Evolutionary conservation across 2,113 vertebrate genomes (phyloP), one percentile per base, ranked within the genome.

Genomic region (Panurus biarmicus): DNA sequence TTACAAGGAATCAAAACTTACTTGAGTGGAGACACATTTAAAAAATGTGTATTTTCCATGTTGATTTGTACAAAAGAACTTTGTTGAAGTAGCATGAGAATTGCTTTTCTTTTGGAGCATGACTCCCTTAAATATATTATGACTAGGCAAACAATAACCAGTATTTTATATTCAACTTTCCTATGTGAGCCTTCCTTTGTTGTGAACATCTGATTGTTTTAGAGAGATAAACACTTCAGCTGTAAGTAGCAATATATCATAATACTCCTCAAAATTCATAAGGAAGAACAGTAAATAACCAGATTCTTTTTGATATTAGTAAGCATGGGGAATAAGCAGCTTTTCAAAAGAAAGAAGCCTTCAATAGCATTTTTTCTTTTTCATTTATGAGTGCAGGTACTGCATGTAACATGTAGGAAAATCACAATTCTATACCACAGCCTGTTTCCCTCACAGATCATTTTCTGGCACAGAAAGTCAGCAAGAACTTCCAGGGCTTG

Each of bases 351-450:
- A 11, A 58, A 40, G 26, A 40, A 81, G 53, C 19, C 35, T 35
- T 77, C 50, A 60, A 13, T 2, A 42, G 16, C 25, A 4, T 35
- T 60, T 85, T 35, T 58, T 88, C 29, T 28, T 35, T 35, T 6
- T 28, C 3, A 0, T 51, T 60, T 76, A 38, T 1, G 4, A 69
- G 51, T 16, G 20, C 53, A 65, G n/a, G 74, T n/a, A 65, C 50
- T 51, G 74, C 25, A 20, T 2, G 4, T 19, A 57, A 81, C 1
- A 0, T 1, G 1, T 4, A 56, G 17, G 38, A 72, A 87, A 1
- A 1, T 67, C 50, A 29, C 29, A 17, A 47, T 45, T 53, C 53
- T 35, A 12, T 23, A 26, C 33, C 12, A 8, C n/a, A 61, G 56
- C 38, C 38, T 26, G 15, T 70, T 80, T 80, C 84, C 60, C 72